Conservation (phyloP, 2,888 invertebrate genomes). For the Philonicus albiceps region DNA sequence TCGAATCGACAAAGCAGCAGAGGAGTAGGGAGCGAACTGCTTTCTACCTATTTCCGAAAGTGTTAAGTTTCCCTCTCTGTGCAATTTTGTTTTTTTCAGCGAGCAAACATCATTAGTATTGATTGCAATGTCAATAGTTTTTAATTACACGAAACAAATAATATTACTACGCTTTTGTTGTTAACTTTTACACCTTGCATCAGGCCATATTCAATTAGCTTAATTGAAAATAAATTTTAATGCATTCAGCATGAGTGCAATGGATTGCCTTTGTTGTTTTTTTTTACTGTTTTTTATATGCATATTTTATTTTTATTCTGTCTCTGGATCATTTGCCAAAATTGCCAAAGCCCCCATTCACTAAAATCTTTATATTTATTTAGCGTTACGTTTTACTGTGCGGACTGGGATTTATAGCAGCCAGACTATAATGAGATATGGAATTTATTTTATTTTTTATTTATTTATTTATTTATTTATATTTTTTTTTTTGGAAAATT, state of each 20-base stretch:
- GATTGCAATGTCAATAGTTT: slow-evolving; percentile 34
- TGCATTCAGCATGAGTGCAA: not conserved
- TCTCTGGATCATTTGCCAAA: not conserved
- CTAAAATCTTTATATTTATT: not conserved
- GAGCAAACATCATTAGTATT: slow-evolving; percentile 31
- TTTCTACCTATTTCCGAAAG: slow-evolving; percentile 6
- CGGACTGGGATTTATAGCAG: not conserved
- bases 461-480: too few relatives aligned
- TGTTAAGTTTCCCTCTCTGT: not conserved
- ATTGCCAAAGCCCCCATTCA: not conserved
- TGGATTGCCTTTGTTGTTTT: not conserved
- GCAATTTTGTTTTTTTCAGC: not conserved
- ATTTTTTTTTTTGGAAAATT: not conserved
- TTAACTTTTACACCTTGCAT: slow-evolving; percentile 4
- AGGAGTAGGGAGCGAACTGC: not conserved
- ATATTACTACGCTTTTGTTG: not conserved
- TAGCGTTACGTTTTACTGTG: not conserved
- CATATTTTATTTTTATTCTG: not conserved
- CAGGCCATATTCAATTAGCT: slow-evolving; percentile 11
- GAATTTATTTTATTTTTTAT: too few relatives aligned
- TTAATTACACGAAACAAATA: slow-evolving; percentile 23
- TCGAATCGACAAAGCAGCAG: not conserved
- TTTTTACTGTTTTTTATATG: not conserved
- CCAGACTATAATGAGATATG: not conserved
- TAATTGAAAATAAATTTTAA: slow-evolving; percentile 39